Base-by-base conservation (phyloP, 1,140 invertebrate species). In the Drosophila lini region DNA sequence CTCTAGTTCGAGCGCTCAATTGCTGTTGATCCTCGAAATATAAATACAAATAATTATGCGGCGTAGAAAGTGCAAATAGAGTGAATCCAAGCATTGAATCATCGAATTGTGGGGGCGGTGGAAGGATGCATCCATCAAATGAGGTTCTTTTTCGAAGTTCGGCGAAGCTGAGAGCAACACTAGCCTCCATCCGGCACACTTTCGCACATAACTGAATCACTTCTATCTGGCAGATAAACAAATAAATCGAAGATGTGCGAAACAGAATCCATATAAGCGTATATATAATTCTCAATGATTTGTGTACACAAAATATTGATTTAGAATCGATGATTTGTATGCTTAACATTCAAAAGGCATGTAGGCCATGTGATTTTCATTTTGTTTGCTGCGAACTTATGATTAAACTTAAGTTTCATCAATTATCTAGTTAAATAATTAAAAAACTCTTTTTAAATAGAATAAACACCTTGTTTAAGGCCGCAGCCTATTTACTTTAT, bases 51-150 rank as follows among this genome's bases (percentile, higher is more conserved):
- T 41, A 22, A 58, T 34, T 48, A 73, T 73, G 69, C 45, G 67
- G 68, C 67, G 69, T 44, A 73, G 45, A 60, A 73, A 48, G 19
- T 25, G 19, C 28, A 65, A 52, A 53, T 67, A 11, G 44, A 45
- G 65, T 38, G 65, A 44, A 53, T 55, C 36, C 65, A 58, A 32
- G 31, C 44, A 63, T 44, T 56, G 67, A 71, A 58, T 81, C 67
- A 77, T 45, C 63, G 40, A 1, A 2, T 22, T 10, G 31, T 7
- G 56, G 25, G 34, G 57, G 41, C 16, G 6, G 32, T 7, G 10
- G 3, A 74, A 47, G 79, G 67, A 81, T 68, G 68, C 79, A 81
- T 81, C 48, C 63, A 81, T 81, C 80, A 62, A 28, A 40, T 36
- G 41, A 22, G 34, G 52, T 55, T 22, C 52, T 55, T 55, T 60